Percentiles rank a stretch among this genome's conserved stretches.
phyloP scores from a whole-genome alignment of 2,113 vertebrate species.

The Sander lucioperca region DNA sequence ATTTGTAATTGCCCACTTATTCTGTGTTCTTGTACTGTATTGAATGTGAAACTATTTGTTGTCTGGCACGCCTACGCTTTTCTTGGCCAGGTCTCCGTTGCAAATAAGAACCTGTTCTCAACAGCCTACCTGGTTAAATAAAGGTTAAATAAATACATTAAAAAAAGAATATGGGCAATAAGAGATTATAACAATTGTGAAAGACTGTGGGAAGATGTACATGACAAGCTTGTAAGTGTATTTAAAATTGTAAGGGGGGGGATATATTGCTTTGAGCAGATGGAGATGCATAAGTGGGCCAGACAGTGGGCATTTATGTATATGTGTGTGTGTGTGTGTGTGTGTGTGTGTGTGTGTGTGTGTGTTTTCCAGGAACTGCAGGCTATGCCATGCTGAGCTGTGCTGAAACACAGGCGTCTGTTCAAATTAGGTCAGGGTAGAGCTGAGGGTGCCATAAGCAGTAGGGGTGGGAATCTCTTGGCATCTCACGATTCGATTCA shows the following conservation, averaged over 20 bases:
- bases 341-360: constrained; percentile 18
- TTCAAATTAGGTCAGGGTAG: constrained; percentile 79
- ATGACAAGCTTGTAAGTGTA: constrained; percentile 48
- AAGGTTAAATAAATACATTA: no score
- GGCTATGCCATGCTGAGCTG: constrained; percentile 71
- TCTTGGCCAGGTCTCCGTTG: no score
- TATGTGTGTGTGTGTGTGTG: constrained; percentile 10
- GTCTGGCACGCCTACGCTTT: no score
- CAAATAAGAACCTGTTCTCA: no score
- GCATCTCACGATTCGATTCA: no score
- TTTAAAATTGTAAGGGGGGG: constrained; percentile 39
- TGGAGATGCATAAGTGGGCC: constrained; percentile 67
- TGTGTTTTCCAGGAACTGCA: constrained; percentile 64
- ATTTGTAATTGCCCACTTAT: no score
- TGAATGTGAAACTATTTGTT: no score
- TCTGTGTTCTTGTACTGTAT: no score
- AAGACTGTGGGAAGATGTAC: constrained; percentile 59
- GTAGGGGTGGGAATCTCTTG: no score
- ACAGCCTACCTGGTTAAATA: no score
- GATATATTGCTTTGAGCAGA: constrained; percentile 64
- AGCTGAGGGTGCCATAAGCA: constrained; percentile 58
- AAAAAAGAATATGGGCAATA: constrained; percentile 15
- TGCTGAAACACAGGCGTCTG: constrained; percentile 70
- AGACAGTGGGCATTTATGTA: constrained; percentile 42
- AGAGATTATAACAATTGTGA: constrained; percentile 47